A percentile compares a stretch with the other conserved stretches of the same genome.
Conservation (phyloP, 2,797 vertebrate genomes). For the Caiman crocodilus region DNA sequence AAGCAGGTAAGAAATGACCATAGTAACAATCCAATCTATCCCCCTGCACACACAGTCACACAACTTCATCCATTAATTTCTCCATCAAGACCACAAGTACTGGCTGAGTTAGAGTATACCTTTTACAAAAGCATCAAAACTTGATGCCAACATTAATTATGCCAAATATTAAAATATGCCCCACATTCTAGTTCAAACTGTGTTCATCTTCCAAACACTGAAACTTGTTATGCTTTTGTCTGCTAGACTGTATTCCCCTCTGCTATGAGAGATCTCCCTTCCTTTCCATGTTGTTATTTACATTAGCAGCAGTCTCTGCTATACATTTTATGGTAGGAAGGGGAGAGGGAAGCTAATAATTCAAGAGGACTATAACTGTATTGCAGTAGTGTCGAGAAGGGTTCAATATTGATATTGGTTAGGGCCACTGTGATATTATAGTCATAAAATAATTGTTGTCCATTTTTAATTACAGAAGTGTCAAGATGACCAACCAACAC, state of each 20-base stretch:
- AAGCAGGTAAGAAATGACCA: too few species aligned
- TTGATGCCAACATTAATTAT: background rate
- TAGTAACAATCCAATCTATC: background rate
- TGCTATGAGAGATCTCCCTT: background rate
- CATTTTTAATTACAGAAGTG: background rate
- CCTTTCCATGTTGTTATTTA: background rate
- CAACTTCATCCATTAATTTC: background rate
- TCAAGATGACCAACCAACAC: conserved; percentile 24
- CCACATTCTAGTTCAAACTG: background rate
- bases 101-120: background rate
- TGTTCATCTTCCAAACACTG: background rate
- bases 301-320: background rate
- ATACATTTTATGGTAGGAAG: background rate
- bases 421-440: conserved; percentile 22
- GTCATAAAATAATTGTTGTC: conserved; percentile 25
- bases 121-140: background rate
- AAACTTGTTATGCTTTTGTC: background rate
- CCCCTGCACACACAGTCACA: background rate
- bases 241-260: background rate
- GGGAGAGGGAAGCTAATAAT: conserved; percentile 24
- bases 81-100: background rate
- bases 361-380: conserved; percentile 17
- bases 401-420: background rate
- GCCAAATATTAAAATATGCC: background rate
- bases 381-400: conserved; percentile 8